Evolutionary conservation across 2,888 invertebrate species (phyloP).

Genomic region (Diploptera punctata): DNA sequence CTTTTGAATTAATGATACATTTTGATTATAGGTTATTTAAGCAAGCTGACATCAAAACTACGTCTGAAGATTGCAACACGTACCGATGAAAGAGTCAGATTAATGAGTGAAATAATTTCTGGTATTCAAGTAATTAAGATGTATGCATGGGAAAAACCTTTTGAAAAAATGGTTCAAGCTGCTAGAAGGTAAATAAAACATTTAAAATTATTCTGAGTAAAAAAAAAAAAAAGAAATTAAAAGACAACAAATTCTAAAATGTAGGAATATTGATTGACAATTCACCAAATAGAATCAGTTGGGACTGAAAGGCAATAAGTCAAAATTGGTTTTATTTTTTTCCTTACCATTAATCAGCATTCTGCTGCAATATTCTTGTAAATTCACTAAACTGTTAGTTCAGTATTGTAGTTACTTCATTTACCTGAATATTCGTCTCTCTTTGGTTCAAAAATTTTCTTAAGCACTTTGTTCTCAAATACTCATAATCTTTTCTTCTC

Average conservation of each 20-base stretch:
- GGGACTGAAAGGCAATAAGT: too few species aligned
- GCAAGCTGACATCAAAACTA: constrained; percentile 51
- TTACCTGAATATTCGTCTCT: too few species aligned
- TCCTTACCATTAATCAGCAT: too few species aligned
- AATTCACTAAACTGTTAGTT: too few species aligned
- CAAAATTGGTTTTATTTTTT: too few species aligned
- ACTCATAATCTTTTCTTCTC: too few species aligned
- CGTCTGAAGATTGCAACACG: constrained; percentile 81
- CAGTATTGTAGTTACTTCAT: too few species aligned
- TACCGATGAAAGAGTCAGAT: constrained; percentile 88
- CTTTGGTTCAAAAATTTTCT: too few species aligned
- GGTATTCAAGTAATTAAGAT: constrained; percentile 93
- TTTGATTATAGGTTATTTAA: constrained; percentile 36
- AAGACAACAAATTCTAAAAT: not conserved
- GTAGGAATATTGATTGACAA: not conserved
- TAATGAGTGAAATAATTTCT: constrained; percentile 94
- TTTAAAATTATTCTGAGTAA: too few species aligned
- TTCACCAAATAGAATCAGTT: not conserved
- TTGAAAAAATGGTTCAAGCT: constrained; percentile 69
- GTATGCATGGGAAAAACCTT: constrained; percentile 87
- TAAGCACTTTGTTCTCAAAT: too few species aligned
- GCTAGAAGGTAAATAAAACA: constrained; percentile 69
- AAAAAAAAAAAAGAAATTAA: not conserved
- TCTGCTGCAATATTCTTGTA: too few species aligned
- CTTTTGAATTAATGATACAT: too few species aligned